Evolutionary conservation across 2,888 invertebrate genomes (phyloP).

Genomic region (Leucozona laternaria): DNA sequence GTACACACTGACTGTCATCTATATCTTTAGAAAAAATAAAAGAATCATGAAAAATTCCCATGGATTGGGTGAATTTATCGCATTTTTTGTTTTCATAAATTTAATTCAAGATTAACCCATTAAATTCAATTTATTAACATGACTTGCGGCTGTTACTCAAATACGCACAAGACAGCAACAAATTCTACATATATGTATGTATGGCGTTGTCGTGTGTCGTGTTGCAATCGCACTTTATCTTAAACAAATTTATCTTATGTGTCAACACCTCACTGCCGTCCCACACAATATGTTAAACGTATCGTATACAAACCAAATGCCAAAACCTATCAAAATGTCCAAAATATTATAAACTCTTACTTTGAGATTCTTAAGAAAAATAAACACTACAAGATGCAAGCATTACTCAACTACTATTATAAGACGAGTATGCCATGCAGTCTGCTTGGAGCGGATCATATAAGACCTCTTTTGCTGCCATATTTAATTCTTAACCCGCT

Average conservation of each 20-base stretch:
- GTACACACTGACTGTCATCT: neutral
- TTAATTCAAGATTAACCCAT: conserved; percentile 55
- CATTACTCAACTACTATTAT: conserved; percentile 47
- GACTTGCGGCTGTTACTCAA: conserved; percentile 24
- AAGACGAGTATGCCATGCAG: conserved; percentile 25
- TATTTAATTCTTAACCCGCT: conserved; percentile 43
- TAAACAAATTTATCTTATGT: conserved; percentile 70
- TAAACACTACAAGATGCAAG: conserved; percentile 34
- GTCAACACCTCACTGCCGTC: conserved; percentile 60
- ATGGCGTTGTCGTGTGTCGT: conserved; percentile 34
- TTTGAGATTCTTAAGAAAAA: conserved; percentile 46
- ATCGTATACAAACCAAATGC: conserved; percentile 55
- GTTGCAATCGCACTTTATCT: conserved; percentile 72
- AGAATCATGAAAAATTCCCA: neutral
- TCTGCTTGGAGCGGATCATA: conserved; percentile 31
- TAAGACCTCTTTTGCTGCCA: conserved; percentile 56
- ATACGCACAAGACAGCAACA: conserved; percentile 26
- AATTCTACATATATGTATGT: neutral
- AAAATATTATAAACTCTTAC: conserved; percentile 47
- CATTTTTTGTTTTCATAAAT: conserved; percentile 44
- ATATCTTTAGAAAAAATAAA: neutral
- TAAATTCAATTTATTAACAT: conserved; percentile 66
- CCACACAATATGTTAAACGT: conserved; percentile 50
- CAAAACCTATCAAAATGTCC: conserved; percentile 70
- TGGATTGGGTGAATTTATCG: neutral